Percentiles rank a stretch among this genome's conserved stretches.
phyloP scores from a whole-genome alignment of 2,888 invertebrate genomes.

The Drosophila imparisetae region DNA sequence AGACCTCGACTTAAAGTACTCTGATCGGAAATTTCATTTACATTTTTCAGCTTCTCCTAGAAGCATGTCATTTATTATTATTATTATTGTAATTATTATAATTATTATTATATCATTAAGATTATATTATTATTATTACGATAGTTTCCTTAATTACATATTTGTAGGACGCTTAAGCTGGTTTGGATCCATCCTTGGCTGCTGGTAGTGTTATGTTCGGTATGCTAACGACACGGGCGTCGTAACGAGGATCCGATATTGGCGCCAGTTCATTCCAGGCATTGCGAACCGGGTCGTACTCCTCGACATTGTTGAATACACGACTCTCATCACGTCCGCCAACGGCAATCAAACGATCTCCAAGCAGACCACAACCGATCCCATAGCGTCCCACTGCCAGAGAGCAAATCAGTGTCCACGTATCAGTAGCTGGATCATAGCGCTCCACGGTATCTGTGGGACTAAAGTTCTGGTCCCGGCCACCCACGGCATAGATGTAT shows the following conservation, averaged over 20 bases:
- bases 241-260: constrained; percentile 92
- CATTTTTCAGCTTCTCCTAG: background rate
- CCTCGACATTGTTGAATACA: constrained; percentile 94
- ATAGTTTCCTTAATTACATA: background rate
- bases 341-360: constrained; percentile 90
- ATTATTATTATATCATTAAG: too few species aligned
- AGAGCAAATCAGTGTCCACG: constrained; percentile 93
- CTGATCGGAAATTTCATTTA: too few species aligned
- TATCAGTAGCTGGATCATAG: constrained; percentile 91
- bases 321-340: constrained; percentile 97
- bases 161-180: background rate
- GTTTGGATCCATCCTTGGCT: background rate
- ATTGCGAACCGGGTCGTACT: constrained; percentile 93
- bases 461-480: constrained; percentile 79
- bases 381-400: constrained; percentile 94
- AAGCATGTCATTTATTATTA: background rate
- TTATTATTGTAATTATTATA: background rate
- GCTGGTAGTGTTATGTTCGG: background rate
- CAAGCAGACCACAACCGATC: constrained; percentile 93
- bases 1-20: background rate
- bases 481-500: constrained; percentile 95
- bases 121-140: too few species aligned
- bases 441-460: constrained; percentile 89
- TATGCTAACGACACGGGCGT: constrained; percentile 91
- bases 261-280: constrained; percentile 92